Conservation (phyloP, 2,113 vertebrate genomes). For the Rhinichthys klamathensis region DNA sequence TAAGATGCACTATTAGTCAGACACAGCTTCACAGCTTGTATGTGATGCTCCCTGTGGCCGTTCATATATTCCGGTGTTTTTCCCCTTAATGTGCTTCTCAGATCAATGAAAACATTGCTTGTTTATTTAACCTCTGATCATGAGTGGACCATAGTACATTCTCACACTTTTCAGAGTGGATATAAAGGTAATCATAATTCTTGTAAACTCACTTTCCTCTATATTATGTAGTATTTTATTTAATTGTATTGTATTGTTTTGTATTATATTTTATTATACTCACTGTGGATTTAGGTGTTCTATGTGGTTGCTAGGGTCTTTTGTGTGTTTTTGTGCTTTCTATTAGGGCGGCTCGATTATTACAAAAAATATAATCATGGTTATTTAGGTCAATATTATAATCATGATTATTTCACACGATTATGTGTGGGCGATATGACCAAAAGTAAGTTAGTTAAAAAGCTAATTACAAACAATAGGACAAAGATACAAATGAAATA, state of each 20-base stretch:
- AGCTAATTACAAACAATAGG: too few species aligned
- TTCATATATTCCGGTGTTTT: constrained; percentile 40
- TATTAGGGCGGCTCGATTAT: too few species aligned
- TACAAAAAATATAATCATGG: too few species aligned
- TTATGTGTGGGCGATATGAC: too few species aligned
- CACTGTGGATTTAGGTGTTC: not conserved
- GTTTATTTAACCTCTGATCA: constrained; percentile 36
- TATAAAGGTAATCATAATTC: not conserved
- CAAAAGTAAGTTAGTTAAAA: too few species aligned
- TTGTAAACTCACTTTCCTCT: not conserved
- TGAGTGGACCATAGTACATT: constrained; percentile 10
- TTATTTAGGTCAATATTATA: too few species aligned
- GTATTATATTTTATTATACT: not conserved
- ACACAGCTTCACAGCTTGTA: constrained; percentile 37
- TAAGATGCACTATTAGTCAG: constrained; percentile 60
- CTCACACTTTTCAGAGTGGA: not conserved
- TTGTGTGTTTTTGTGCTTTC: too few species aligned
- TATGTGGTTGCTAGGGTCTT: not conserved
- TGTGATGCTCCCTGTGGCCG: constrained; percentile 31
- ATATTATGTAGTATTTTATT: not conserved
- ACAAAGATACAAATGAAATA: too few species aligned
- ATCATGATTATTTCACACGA: too few species aligned
- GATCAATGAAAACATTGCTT: constrained; percentile 37
- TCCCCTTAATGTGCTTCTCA: constrained; percentile 10
- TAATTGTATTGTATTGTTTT: too few species aligned